Evolutionary conservation across 2,113 vertebrate species (phyloP), one percentile per base, ranked within the genome.

Genomic region (Dicaeum eximium): DNA sequence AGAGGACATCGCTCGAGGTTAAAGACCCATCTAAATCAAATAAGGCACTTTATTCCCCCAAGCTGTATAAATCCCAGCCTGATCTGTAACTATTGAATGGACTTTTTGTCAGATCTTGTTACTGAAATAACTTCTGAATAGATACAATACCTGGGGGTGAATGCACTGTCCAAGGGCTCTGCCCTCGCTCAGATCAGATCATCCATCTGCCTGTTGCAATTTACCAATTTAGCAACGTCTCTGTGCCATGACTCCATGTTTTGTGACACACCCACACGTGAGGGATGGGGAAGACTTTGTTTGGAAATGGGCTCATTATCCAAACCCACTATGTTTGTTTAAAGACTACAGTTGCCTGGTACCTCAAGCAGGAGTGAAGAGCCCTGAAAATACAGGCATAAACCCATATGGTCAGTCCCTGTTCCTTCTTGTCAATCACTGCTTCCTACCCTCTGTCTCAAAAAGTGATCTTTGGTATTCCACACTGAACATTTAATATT

Each of bases 71-170:
- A 96, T 82, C 84, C 70, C 92, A 86, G 62, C 14, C 62, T 93
- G 74, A 84, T 88, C 70, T 92, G 74, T 47, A 96, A 95, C 74
- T 95, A 91, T 2, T 48, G 61, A 91, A 89, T 38, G 48, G 93
- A 95, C 79, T 91, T 91, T 92, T 88, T 90, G 91, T 96, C 91
- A 88, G 81, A 94, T 88, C 90, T 91, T 82, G 50, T 94, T 95
- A 86, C 61, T 73, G 57, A 95, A 94, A 94, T 87, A 95, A 80
- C 80, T 93, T 90, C 82, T 90, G 80, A 90, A 79, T 51, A 74
- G 72, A 62, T 44, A 86, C 50, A 88, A 90, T 95, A 83, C 82
- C 69, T 79, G 66, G 0, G 7, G 77, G 83, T 73, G 70, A 95
- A 80, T 22, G 60, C 48, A 88, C 10, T 87, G 56, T 81, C 65